Evolutionary conservation across 2,797 vertebrate genomes (phyloP), one percentile per base, ranked within the genome.

Genomic region (Peromyscus attwateri): DNA sequence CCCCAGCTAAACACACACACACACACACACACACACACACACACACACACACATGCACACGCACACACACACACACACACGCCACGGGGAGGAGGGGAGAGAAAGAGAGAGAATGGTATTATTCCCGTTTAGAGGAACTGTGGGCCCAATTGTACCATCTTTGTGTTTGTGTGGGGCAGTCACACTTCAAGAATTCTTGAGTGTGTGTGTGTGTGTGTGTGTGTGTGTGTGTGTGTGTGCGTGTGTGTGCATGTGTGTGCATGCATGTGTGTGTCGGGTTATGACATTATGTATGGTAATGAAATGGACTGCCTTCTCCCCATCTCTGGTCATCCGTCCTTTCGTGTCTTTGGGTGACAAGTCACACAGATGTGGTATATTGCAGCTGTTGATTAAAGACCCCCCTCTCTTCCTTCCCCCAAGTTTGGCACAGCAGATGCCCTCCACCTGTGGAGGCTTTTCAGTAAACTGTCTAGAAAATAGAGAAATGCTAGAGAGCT

Each of bases 391-490:
- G 83, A 64, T 75, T 49, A 64, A 87, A 40, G 89, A 31, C 82
- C n/a, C 27, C 34, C 10, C 27, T 73, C 5, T 37, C 87, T 3
- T 0, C 80, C 52, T 92, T 89, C 49, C 89, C 87, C 55, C 34
- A 76, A 95, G 73, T 83, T 92, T 92, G 91, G 91, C 77, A n/a
- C 40, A 57, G 91, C 68, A 80, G 90, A 93, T 0, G 49, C 82
- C 81, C 14, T 95, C 57, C 55, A 40, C 85, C 71, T 91, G 37
- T 52, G 75, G 81, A 91, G 94, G 62, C 40, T 73, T 97, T 97
- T 92, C 52, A 80, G 88, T 80, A 89, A 95, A 82, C 88, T 95
- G 71, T 80, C 92, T 73, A 43, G 93, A 95, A 97, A 93, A 0
- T 0, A 40, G 46, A 10, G 46, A 49, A 0, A 52, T 87, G 80